These are phyloP conservation scores for Aquatica leii DNA, from an alignment of 2,888 invertebrate genomes.

Conservation along the genomic window DNA sequence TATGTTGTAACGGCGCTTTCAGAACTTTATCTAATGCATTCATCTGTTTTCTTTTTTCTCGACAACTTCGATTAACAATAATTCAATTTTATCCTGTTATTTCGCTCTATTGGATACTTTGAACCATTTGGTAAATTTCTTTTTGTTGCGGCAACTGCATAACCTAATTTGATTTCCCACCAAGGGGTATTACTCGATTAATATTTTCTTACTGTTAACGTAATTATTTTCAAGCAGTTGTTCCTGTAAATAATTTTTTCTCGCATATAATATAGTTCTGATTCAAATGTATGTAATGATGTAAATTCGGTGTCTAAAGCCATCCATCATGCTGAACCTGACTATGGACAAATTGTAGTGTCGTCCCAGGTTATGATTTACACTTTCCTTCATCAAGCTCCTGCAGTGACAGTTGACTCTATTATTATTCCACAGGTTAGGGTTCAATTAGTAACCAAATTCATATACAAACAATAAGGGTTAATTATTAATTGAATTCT, in stretches of 20 bases:
- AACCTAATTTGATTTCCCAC: constrained; percentile 28
- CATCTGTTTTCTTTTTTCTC: constrained; percentile 18
- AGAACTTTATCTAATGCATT: constrained; percentile 20
- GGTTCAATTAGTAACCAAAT: constrained; percentile 20
- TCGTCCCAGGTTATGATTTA: constrained; percentile 34
- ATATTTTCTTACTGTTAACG: background rate
- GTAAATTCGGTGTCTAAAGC: constrained; percentile 35
- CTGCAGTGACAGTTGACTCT: constrained; percentile 38
- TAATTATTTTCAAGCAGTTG: background rate
- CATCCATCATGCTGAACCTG: constrained; percentile 38
- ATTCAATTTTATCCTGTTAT: constrained; percentile 25
- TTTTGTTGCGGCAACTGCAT: constrained; percentile 22
- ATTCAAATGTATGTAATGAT: constrained; percentile 42
- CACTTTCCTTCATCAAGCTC: constrained; percentile 36
- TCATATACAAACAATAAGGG: constrained; percentile 5
- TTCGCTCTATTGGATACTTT: constrained; percentile 22
- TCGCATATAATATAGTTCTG: constrained; percentile 35
- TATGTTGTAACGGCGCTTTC: constrained; percentile 20
- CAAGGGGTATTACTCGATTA: constrained; percentile 13
- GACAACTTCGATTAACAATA: constrained; percentile 28
- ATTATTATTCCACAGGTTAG: constrained; percentile 35
- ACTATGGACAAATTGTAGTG: constrained; percentile 39
- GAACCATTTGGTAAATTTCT: constrained; percentile 24
- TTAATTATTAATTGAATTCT: constrained; percentile 14
- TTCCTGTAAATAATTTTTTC: constrained; percentile 29